Base-by-base conservation (phyloP, 1,140 invertebrate genomes). In the Saxidomus purpurata region DNA sequence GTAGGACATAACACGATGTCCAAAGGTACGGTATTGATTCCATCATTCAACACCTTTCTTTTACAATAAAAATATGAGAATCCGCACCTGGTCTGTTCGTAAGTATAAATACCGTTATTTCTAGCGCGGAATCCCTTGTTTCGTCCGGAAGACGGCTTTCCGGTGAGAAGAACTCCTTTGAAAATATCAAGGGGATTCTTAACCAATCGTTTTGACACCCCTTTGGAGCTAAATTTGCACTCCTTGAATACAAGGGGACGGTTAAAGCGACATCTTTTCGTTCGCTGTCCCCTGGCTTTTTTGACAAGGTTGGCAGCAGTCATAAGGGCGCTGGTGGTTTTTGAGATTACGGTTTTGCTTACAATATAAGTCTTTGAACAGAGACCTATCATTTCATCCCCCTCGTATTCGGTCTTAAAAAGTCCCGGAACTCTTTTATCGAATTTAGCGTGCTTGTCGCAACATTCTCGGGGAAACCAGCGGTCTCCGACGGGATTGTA, bases 1-100 rank as follows among this genome's bases (percentile, higher is more conserved):
- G 6, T 71, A 34, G 52, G 74, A n/a, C 76, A 79, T n/a, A 79
- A 25, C 43, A 52, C n/a, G 34, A 79, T 79, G 49, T 79, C 76
- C 25, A 79, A 43, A 11, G 47, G n/a, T n/a, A n/a, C n/a, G n/a
- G n/a, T n/a, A n/a, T 36, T 28, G 40, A n/a, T n/a, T n/a, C 67
- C 67, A 36, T 71, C 67, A 9, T 71, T n/a, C 36, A 71, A 71
- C 28, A 71, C 67, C 28, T n/a, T n/a, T n/a, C n/a, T n/a, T n/a
- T n/a, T 13, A 13, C 74, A 17, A 71, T 31, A 31, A 77, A 28
- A 77, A 77, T 43, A 36, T 28, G 36, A 36, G 13, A 11, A 22
- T 77, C n/a, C n/a, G n/a, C n/a, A n/a, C n/a, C n/a, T n/a, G 22
- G 40, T 49, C 47, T 59, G 76, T 19, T 52, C 55, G 76, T 79